Evolutionary conservation across 2,113 vertebrate genomes (phyloP).

Genomic region (Crotalus horridus): DNA sequence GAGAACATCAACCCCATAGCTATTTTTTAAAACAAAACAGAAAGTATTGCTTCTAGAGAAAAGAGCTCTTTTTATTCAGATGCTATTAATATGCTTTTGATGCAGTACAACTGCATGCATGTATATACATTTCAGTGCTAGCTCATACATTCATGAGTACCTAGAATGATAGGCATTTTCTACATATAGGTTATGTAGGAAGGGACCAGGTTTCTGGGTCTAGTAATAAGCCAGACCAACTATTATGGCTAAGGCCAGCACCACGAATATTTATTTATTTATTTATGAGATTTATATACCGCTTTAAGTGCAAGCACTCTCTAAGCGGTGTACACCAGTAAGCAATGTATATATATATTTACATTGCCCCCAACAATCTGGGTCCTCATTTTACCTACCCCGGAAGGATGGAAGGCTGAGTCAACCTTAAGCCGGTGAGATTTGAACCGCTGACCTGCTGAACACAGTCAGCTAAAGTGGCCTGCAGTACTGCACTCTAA

Average conservation of each 20-base stretch:
- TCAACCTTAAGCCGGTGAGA: too few species aligned
- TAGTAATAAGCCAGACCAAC: neutral
- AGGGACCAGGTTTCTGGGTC: neutral
- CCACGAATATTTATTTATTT: neutral
- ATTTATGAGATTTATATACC: too few species aligned
- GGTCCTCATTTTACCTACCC: too few species aligned
- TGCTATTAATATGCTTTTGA: neutral
- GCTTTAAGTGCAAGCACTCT: too few species aligned
- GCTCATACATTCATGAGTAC: neutral
- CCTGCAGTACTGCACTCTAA: too few species aligned
- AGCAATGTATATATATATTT: too few species aligned
- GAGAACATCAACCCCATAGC: neutral
- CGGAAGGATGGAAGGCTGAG: too few species aligned
- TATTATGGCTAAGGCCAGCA: neutral
- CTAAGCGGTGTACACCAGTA: too few species aligned
- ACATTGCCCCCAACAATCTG: too few species aligned
- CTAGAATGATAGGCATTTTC: neutral
- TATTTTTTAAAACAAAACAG: neutral
- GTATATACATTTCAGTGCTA: neutral
- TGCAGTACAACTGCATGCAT: too few species aligned
- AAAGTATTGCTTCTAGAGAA: neutral
- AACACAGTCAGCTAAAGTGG: too few species aligned
- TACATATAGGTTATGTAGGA: neutral
- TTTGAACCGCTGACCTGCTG: too few species aligned
- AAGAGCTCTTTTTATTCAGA: neutral